Evolutionary conservation across 2,888 invertebrate species (phyloP), one percentile per base, ranked within the genome.

Genomic region (Liodrosophila aerea): DNA sequence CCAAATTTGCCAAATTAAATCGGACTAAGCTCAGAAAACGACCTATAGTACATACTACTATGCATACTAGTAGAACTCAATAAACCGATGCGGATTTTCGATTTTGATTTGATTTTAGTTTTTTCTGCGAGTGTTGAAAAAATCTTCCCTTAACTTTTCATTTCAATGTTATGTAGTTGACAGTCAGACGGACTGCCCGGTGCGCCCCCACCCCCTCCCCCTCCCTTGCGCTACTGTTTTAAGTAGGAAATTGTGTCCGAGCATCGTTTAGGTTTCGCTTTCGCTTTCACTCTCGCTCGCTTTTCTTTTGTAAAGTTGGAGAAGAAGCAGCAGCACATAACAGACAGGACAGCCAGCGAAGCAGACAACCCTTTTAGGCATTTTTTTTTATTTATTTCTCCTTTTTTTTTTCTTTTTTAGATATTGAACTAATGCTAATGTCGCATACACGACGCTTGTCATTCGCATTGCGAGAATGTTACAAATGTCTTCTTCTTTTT

Each of bases 171-270:
- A 57, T 83, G 84, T 78, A 83, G 86, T 85, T 78, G 86, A 78
- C 86, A 78, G 86, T 68, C 73, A 63, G 70, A 69, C 65, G 65
- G 51, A 58, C 47, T 50, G 31, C 47, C 16, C 12, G n/a, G 29
- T n/a, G 15, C 34, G 9, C 40, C 11, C 36, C n/a, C 8, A 22
- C 8, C 36, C 11, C 18, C 18, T 29, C 18, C n/a, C 13, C 8
- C 22, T 9, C 13, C 44, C 12, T 62, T 50, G 11, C 69, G 49
- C 18, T 49, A 63, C 63, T 80, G 68, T 85, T 85, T 85, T 80
- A 78, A 78, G 78, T 78, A 85, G 84, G 84, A 78, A 78, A 78
- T 85, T 85, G 84, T 85, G 78, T 78, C 78, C 86, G 59, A 78
- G 78, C 71, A 49, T 37, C 56, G 47, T 40, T 41, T n/a, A n/a